Conservation (phyloP, 1,140 invertebrate genomes). For the Tetramorium simillimum region DNA sequence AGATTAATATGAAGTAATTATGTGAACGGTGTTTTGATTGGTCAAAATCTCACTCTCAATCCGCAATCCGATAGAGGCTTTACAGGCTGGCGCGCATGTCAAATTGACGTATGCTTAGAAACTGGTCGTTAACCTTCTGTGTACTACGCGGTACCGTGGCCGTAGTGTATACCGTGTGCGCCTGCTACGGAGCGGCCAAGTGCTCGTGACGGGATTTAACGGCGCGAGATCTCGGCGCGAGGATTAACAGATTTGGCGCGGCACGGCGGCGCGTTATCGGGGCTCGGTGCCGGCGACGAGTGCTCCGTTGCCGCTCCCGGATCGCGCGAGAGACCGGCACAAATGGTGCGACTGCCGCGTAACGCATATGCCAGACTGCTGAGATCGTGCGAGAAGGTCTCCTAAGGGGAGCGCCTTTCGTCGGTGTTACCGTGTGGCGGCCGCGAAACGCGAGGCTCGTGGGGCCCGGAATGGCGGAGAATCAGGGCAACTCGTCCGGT, state of each 20-base stretch:
- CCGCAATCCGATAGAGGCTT: too few relatives aligned
- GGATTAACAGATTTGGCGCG: not conserved
- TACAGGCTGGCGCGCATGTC: not conserved
- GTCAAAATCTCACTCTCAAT: too few relatives aligned
- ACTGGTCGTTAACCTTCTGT: not conserved
- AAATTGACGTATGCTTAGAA: conserved; percentile 2
- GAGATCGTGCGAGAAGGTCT: conserved; percentile 78
- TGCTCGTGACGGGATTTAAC: conserved; percentile 38
- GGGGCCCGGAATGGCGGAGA: conserved; percentile 84
- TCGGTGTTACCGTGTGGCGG: conserved; percentile 51
- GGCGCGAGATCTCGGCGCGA: conserved; percentile 23
- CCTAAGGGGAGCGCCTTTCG: conserved; percentile 78
- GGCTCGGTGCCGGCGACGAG: too few relatives aligned
- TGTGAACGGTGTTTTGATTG: too few relatives aligned
- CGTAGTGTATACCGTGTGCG: not conserved
- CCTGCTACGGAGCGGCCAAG: conserved; percentile 36
- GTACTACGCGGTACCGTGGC: not conserved
- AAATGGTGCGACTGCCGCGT: conserved; percentile 76
- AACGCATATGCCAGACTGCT: conserved; percentile 74
- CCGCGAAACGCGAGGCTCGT: not conserved
- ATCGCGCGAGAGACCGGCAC: conserved; percentile 55
- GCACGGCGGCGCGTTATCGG: not conserved
- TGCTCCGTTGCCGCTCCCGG: not conserved
- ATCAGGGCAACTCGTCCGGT: conserved; percentile 83
- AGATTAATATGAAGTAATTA: too few relatives aligned